Percentiles rank a stretch among this genome's conserved stretches.
These are phyloP conservation scores for Drosophila arawakana DNA, from an alignment of 1,140 invertebrate species.

Conservation along the genomic window DNA sequence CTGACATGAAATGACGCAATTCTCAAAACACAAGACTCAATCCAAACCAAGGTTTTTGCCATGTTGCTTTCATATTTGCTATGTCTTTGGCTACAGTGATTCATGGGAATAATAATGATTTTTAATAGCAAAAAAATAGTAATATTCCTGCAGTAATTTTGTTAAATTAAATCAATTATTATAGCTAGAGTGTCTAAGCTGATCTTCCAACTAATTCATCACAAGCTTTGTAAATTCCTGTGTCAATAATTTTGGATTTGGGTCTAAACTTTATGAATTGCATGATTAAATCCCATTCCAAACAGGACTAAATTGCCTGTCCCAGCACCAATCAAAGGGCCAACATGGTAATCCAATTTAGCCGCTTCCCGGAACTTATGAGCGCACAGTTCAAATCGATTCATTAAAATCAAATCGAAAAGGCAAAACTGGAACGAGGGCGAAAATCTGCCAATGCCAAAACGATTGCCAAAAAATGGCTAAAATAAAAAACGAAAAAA, in stretches of 20 bases:
- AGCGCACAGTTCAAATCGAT: conserved; percentile 69
- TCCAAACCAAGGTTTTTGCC: conserved; percentile 39
- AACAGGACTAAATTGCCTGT: background rate
- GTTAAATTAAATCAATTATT: background rate
- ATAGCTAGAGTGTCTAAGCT: background rate
- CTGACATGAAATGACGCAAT: conserved; percentile 78
- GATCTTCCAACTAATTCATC: background rate
- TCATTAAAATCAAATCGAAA: conserved; percentile 51
- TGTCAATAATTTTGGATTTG: conserved; percentile 23
- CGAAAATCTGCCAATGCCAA: conserved; percentile 55
- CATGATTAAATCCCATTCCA: conserved; percentile 8
- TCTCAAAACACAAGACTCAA: conserved; percentile 39
- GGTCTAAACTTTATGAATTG: conserved; percentile 23
- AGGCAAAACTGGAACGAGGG: conserved; percentile 51
- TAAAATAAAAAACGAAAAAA: conserved; percentile 33
- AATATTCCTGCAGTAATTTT: background rate
- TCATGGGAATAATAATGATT: conserved; percentile 19
- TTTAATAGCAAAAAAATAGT: too few relatives aligned
- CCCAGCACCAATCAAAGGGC: conserved; percentile 5
- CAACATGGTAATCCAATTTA: conserved; percentile 79
- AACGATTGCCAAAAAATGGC: conserved; percentile 43
- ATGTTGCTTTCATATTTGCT: conserved; percentile 49
- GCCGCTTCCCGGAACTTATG: conserved; percentile 68
- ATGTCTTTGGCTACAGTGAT: conserved; percentile 20
- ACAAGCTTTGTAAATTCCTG: conserved; percentile 2